Evolutionary conservation across 2,888 invertebrate genomes (phyloP), one percentile per base, ranked within the genome.

Genomic region (Uropetala carovei): DNA sequence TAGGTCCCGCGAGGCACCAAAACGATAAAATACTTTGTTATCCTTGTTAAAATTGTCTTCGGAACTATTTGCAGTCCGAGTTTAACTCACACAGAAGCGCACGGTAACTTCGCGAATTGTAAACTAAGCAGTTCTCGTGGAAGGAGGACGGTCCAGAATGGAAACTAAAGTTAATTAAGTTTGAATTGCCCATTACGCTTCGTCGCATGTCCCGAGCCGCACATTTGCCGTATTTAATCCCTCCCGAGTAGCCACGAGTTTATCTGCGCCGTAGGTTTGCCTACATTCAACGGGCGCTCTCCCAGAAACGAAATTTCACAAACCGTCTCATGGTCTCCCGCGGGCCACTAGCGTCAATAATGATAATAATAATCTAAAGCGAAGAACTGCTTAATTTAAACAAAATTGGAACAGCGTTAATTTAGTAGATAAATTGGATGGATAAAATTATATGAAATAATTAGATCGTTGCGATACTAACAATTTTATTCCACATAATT

Each of bases 121-220:
- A 75, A 75, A 27, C 22, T 27, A 11, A 75, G 75, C 75, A 27
- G 22, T 75, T 75, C 27, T 75, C 27, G 75, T 75, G 64, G 64
- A n/a, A 18, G n/a, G 27, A 11, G 75, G 75, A 75, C 22, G 75
- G 75, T 22, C 22, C 22, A 27, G 9, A 68, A 75, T 75, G 75
- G 75, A 75, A 75, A 75, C 27, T 75, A 18, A 27, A 75, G 75
- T 75, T 75, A 75, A 75, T 75, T 75, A 75, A 75, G 75, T 75
- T 75, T 75, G 75, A 75, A 75, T 27, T 75, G 75, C 75, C 27
- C 22, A 75, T 75, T 75, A 75, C 27, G 10, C 27, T 27, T 5
- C 43, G 43, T 43, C 43, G 75, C 11, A 18, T 11, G 75, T 9
- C 75, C 7, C 27, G 75, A 0, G 22, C 75, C n/a, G 75, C 22